Percentiles rank a stretch among this genome's conserved stretches.
These are phyloP conservation scores for Atherinosoma microstoma DNA, from an alignment of 2,797 vertebrate species.

Conservation along the genomic window DNA sequence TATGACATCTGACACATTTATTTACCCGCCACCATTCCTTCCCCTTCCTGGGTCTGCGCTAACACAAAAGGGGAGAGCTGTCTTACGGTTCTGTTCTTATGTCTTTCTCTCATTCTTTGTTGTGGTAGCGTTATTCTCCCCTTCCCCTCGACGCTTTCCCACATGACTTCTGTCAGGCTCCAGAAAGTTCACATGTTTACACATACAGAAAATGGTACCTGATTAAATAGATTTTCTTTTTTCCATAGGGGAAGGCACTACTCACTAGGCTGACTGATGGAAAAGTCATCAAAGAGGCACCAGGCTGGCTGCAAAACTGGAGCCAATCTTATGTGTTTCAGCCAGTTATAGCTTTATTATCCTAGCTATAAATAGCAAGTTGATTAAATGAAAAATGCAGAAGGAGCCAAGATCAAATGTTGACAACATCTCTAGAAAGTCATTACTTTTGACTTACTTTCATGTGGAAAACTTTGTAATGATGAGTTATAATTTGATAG, in stretches of 20 bases:
- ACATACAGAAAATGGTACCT: conserved; percentile 60
- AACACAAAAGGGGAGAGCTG: conserved; percentile 50
- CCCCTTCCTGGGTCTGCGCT: conserved; percentile 22
- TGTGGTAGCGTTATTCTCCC: conserved; percentile 11
- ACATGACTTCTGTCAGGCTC: conserved; percentile 54
- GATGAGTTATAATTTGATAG: conserved; percentile 28
- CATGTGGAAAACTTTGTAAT: conserved; percentile 14
- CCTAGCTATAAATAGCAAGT: conserved; percentile 54
- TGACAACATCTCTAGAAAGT: background rate
- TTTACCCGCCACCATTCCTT: conserved; percentile 50
- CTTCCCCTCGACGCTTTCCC: conserved; percentile 24
- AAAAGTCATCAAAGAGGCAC: conserved; percentile 61
- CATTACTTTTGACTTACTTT: conserved; percentile 24
- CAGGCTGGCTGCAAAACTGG: conserved; percentile 49
- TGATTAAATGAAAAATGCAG: conserved; percentile 60
- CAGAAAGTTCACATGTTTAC: conserved; percentile 61
- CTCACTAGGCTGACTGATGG: conserved; percentile 51
- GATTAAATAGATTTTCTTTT: conserved; percentile 47
- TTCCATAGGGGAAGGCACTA: conserved; percentile 36
- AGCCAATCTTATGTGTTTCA: conserved; percentile 24
- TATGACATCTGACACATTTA: background rate
- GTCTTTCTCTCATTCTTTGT: conserved; percentile 32
- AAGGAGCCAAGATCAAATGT: conserved; percentile 22
- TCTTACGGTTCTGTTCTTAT: conserved; percentile 37
- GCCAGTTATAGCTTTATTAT: conserved; percentile 54